These are phyloP conservation scores for Chauna torquata DNA, from an alignment of 2,113 vertebrate genomes.

Conservation along the genomic window DNA sequence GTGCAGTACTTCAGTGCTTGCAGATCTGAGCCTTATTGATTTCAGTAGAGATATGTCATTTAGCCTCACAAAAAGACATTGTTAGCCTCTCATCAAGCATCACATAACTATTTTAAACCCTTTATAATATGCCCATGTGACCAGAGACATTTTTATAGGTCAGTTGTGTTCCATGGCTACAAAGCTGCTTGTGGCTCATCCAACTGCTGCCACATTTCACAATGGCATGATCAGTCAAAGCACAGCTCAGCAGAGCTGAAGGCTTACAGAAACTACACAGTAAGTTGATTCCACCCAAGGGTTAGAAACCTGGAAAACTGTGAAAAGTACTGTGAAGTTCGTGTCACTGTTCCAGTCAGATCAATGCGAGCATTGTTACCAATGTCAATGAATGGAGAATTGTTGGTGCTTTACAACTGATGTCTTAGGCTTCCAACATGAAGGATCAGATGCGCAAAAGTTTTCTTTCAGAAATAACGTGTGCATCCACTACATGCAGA, in stretches of 20 bases:
- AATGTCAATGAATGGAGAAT: not conserved
- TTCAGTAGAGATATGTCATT: not conserved
- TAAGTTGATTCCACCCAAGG: not conserved
- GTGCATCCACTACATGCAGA: not conserved
- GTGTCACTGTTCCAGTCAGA: not conserved
- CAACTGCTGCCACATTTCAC: not conserved
- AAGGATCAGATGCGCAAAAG: not conserved
- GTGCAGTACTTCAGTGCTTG: not conserved
- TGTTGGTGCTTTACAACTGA: not conserved
- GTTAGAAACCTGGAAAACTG: not conserved
- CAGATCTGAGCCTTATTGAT: slow-evolving; percentile 10
- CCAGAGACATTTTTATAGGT: slow-evolving; percentile 27
- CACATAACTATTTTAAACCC: not conserved
- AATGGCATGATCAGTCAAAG: not conserved
- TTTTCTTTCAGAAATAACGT: not conserved
- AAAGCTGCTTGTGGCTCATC: not conserved
- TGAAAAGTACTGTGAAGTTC: not conserved
- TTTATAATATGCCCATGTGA: not conserved
- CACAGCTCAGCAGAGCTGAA: not conserved
- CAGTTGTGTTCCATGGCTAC: not conserved
- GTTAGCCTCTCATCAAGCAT: not conserved
- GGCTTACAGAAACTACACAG: not conserved
- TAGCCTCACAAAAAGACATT: slow-evolving; percentile 17
- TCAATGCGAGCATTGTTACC: not conserved
- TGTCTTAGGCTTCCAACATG: not conserved